Evolutionary conservation across 1,140 invertebrate genomes (phyloP).

Genomic region (Drosophila insularis): DNA sequence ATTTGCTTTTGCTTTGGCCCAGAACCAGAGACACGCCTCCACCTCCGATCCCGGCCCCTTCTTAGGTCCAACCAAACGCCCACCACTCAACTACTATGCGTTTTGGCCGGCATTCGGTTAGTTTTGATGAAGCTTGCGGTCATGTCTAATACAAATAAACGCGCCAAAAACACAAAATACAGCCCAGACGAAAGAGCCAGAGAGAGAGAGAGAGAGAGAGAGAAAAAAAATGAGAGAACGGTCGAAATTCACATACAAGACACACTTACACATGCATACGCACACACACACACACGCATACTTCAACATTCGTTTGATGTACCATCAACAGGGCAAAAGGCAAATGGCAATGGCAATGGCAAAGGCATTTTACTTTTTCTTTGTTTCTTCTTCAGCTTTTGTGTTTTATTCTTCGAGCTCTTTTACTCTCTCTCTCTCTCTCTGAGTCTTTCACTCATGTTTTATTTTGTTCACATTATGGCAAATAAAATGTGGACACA

Average conservation of each 20-base stretch:
- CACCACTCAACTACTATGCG: constrained; percentile 9
- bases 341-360: constrained; percentile 3
- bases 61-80: not conserved
- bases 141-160: constrained; percentile 64
- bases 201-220: not conserved
- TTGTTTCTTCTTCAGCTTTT: constrained; percentile 13
- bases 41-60: not conserved
- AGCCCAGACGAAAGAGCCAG: constrained; percentile 7
- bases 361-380: constrained; percentile 18
- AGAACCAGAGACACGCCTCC: constrained; percentile 23
- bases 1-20: constrained; percentile 55
- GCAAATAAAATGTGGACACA: constrained; percentile 37
- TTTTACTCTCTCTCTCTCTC: not conserved
- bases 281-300: constrained; percentile 22
- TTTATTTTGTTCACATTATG: constrained; percentile 31
- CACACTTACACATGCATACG: constrained; percentile 3
- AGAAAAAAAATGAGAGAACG: constrained; percentile 17
- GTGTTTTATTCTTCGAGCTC: constrained; percentile 1
- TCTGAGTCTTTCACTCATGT: constrained; percentile 5
- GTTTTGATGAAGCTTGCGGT: constrained; percentile 54
- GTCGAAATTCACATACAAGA: constrained; percentile 10
- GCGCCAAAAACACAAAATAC: constrained; percentile 32
- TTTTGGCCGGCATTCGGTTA: constrained; percentile 26
- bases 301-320: constrained; percentile 40
- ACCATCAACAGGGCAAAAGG: not conserved